phyloP scores from a whole-genome alignment of 2,888 invertebrate genomes.

The Heliconius ethilla region DNA sequence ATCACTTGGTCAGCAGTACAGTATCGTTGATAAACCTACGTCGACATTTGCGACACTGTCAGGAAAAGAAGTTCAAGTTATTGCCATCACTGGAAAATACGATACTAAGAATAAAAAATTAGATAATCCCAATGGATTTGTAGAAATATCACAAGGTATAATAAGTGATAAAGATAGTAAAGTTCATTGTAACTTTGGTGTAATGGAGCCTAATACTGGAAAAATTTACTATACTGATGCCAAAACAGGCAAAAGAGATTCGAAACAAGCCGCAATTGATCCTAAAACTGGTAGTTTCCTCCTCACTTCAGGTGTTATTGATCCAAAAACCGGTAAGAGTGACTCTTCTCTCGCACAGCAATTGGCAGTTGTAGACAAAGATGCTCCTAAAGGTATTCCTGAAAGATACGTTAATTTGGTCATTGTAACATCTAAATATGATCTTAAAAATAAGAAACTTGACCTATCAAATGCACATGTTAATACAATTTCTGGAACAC shows the following conservation, averaged over 20 bases:
- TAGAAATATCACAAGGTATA: slow-evolving; percentile 78
- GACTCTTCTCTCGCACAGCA: slow-evolving; percentile 85
- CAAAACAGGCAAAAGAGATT: slow-evolving; percentile 83
- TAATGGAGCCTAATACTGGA: slow-evolving; percentile 83
- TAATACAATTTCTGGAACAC: slow-evolving; percentile 67
- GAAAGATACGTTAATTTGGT: slow-evolving; percentile 78
- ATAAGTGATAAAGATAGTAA: slow-evolving; percentile 87
- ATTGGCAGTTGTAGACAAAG: slow-evolving; percentile 74
- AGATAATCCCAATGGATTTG: slow-evolving; percentile 80
- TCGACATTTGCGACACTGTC: slow-evolving; percentile 68
- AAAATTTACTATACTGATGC: slow-evolving; percentile 82
- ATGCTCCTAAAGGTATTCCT: slow-evolving; percentile 72
- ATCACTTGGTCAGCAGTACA: slow-evolving; percentile 82
- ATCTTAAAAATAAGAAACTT: slow-evolving; percentile 78
- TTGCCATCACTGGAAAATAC: slow-evolving; percentile 82
- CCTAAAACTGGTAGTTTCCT: slow-evolving; percentile 81
- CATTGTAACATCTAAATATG: slow-evolving; percentile 82
- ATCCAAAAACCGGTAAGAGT: slow-evolving; percentile 83
- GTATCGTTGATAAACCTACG: slow-evolving; percentile 82
- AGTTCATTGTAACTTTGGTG: slow-evolving; percentile 85
- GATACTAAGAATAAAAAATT: slow-evolving; percentile 83
- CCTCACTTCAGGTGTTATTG: slow-evolving; percentile 82
- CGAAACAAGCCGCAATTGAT: slow-evolving; percentile 82
- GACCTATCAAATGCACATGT: slow-evolving; percentile 79
- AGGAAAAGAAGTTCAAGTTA: slow-evolving; percentile 80